Percentiles rank a stretch among this genome's conserved stretches.
Conservation (phyloP, 1,140 invertebrate species). For the Melanaphis sacchari region DNA sequence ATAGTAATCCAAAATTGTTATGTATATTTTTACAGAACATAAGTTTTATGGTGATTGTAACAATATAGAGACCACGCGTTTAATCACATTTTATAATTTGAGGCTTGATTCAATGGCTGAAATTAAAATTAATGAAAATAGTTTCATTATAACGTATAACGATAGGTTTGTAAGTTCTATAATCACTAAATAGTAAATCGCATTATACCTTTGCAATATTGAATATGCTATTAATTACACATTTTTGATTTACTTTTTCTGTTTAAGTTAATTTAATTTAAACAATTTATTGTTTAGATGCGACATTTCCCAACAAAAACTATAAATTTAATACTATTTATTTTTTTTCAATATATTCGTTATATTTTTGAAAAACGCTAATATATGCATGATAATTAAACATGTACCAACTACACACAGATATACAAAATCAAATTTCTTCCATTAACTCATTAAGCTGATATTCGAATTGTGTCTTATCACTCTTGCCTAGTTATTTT, state of each 20-base stretch:
- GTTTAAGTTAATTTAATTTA: neutral
- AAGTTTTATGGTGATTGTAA: slow-evolving; percentile 65
- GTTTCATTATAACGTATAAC: neutral
- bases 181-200: too few species aligned
- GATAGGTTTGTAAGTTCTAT: slow-evolving; percentile 17
- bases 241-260: neutral
- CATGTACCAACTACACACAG: too few species aligned
- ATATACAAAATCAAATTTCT: too few species aligned
- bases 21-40: slow-evolving; percentile 26
- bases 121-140: neutral
- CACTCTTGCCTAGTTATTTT: too few species aligned
- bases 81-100: slow-evolving; percentile 13
- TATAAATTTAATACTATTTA: neutral
- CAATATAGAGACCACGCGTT: slow-evolving; percentile 11
- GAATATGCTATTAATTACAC: neutral
- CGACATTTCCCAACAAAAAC: neutral
- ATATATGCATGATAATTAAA: too few species aligned
- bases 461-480: too few species aligned
- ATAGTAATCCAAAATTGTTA: neutral
- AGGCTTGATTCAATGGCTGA: slow-evolving; percentile 49
- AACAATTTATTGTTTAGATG: neutral
- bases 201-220: too few species aligned
- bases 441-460: too few species aligned
- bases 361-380: too few species aligned
- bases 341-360: too few species aligned